These are phyloP conservation scores for Ammospiza nelsoni DNA, from an alignment of 2,113 vertebrate species.

Conservation along the genomic window DNA sequence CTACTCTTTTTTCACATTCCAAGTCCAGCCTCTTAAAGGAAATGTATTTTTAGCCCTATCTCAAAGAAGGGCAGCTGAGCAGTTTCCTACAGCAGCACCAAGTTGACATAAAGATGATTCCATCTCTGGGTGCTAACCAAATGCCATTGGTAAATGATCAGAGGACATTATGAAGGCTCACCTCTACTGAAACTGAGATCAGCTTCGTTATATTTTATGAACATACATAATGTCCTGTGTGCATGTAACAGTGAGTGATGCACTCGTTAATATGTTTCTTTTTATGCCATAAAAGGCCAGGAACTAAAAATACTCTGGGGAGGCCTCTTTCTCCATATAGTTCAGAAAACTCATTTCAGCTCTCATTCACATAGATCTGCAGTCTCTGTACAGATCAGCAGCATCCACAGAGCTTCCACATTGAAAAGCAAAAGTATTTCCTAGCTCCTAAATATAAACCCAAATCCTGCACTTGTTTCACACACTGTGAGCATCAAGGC, in stretches of 20 bases:
- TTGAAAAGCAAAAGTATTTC: neutral
- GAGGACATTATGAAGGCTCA: neutral
- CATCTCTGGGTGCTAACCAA: slow-evolving; percentile 30
- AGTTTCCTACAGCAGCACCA: neutral
- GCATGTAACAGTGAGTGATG: neutral
- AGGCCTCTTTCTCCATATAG: neutral
- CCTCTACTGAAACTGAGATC: slow-evolving; percentile 6
- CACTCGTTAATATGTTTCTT: neutral
- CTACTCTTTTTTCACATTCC: neutral
- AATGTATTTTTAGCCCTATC: slow-evolving; percentile 32
- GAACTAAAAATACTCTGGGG: neutral
- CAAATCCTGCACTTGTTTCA: neutral
- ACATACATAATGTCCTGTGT: neutral
- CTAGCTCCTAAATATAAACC: neutral
- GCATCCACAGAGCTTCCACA: neutral
- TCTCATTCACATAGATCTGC: neutral
- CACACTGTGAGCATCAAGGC: neutral
- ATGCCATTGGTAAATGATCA: neutral
- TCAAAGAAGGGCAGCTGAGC: neutral
- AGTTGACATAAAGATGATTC: slow-evolving; percentile 8
- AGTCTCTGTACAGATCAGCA: neutral
- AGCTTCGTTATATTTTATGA: slow-evolving; percentile 15
- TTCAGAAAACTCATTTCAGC: neutral
- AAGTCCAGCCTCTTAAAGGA: neutral
- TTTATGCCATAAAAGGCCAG: neutral